Percentiles rank a stretch among this genome's conserved stretches.
These are phyloP conservation scores for Sterna hirundo DNA, from an alignment of 2,113 vertebrate species.

Conservation along the genomic window DNA sequence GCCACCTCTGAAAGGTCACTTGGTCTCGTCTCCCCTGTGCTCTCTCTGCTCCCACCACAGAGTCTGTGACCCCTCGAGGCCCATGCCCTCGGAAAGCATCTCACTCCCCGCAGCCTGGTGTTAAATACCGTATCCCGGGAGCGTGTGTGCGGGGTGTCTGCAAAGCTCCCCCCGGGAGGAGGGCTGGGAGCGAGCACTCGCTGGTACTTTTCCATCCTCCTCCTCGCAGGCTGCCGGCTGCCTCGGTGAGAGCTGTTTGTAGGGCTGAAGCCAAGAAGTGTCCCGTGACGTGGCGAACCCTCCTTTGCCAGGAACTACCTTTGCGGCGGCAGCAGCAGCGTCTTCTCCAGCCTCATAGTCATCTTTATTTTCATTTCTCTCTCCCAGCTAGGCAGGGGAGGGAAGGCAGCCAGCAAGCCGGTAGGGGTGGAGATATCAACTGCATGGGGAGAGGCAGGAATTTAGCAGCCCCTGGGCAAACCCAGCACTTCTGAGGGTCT, in stretches of 20 bases:
- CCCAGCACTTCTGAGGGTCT: not conserved
- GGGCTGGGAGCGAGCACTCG: not conserved
- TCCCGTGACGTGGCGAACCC: not conserved
- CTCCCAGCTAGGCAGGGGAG: not conserved
- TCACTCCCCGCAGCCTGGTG: not conserved
- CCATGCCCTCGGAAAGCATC: not conserved
- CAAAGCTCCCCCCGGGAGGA: not conserved
- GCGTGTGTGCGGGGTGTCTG: not conserved
- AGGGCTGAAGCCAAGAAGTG: slow-evolving; percentile 1
- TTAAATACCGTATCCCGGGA: not conserved
- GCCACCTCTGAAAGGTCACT: not conserved
- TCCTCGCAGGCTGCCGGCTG: not conserved
- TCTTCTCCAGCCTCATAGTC: not conserved
- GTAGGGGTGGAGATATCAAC: slow-evolving; percentile 15
- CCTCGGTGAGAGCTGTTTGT: not conserved
- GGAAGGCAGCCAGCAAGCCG: slow-evolving; percentile 1
- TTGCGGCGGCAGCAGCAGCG: not conserved
- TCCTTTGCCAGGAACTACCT: slow-evolving; percentile 11
- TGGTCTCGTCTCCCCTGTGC: not conserved
- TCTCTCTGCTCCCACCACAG: not conserved
- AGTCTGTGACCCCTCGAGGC: not conserved
- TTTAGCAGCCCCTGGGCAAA: slow-evolving; percentile 61
- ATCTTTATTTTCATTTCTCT: slow-evolving; percentile 29
- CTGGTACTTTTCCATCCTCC: slow-evolving; percentile 61
- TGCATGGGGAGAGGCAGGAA: slow-evolving; percentile 53